Evolutionary conservation across 2,888 invertebrate genomes (phyloP), one percentile per base, ranked within the genome.

Genomic region (Cheilosia vernalis): DNA sequence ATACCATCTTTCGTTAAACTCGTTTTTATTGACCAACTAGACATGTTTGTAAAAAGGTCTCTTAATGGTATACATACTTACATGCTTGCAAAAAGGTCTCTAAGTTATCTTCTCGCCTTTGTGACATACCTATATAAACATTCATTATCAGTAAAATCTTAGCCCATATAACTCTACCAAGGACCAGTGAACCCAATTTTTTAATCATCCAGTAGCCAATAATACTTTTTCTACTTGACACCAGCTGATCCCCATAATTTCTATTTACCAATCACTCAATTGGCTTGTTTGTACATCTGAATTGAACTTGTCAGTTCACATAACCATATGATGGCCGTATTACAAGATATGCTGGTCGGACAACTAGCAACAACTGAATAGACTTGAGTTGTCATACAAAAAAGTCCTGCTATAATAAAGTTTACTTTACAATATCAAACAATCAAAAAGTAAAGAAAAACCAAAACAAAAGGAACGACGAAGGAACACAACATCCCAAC

Each of bases 231-330:
- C 15, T 19, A 33, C 19, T 21, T 47, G 42, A 40, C 42, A 58
- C 30, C 21, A 51, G 49, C 74, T 53, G 61, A 77, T 80, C 72
- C 61, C 72, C 21, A 61, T 67, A 69, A 51, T 37, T 42, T 2
- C 5, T 85, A 70, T 85, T 85, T 81, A 42, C 72, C 85, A 85
- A 77, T 85, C 85, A 85, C 85, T 85, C 81, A 76, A 85, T 81
- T 61, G 67, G n/a, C 33, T 49, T 85, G 70, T 81, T 77, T 80
- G 67, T 21, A 61, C 63, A 81, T 77, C 67, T 67, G 81, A 85
- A 61, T 81, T 64, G 33, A 47, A 51, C 66, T 67, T 80, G 70
- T 80, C 85, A 76, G 72, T 80, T 84, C 70, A 40, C 76, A 79
- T 74, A 70, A 70, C 21, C 47, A 56, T 49, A 58, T 30, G n/a